These are phyloP conservation scores for Acanthosoma haemorrhoidale DNA, from an alignment of 2,888 invertebrate genomes.

Conservation along the genomic window DNA sequence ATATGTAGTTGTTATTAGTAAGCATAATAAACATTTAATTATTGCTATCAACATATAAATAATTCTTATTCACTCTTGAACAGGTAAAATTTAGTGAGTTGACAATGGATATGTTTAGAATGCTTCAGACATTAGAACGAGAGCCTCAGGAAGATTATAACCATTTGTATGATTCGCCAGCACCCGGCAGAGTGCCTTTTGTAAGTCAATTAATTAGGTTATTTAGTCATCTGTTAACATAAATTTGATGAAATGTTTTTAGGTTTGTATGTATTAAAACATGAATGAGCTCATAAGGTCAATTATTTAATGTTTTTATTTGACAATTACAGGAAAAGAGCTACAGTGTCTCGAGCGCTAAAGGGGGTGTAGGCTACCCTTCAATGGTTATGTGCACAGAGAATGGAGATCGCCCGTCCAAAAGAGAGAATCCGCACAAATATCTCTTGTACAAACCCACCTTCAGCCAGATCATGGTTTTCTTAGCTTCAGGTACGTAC, in stretches of 20 bases:
- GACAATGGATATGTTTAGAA: constrained; percentile 96
- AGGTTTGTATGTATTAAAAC: too few relatives aligned
- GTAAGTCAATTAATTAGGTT: constrained; percentile 50
- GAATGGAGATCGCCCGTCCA: constrained; percentile 61
- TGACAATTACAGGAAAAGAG: constrained; percentile 44
- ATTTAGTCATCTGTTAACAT: too few relatives aligned
- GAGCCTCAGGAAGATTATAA: constrained; percentile 81
- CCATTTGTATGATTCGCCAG: constrained; percentile 66
- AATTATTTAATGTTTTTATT: not conserved
- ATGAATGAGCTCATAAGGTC: too few relatives aligned
- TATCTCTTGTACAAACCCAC: constrained; percentile 93
- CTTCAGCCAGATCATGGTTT: constrained; percentile 86
- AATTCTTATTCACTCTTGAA: too few relatives aligned
- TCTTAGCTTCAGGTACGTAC: constrained; percentile 61
- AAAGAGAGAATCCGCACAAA: constrained; percentile 91
- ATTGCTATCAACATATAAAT: too few relatives aligned
- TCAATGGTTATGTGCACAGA: constrained; percentile 51
- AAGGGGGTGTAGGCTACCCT: constrained; percentile 49
- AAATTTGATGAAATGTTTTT: too few relatives aligned
- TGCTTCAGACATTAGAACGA: constrained; percentile 89
- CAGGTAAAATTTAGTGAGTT: constrained; percentile 90
- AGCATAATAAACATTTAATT: too few relatives aligned
- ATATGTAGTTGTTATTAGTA: too few relatives aligned
- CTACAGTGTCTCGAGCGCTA: constrained; percentile 44
- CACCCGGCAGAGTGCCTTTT: constrained; percentile 62